phyloP scores from a whole-genome alignment of 2,797 vertebrate species.

The Coregonus sp. region DNA sequence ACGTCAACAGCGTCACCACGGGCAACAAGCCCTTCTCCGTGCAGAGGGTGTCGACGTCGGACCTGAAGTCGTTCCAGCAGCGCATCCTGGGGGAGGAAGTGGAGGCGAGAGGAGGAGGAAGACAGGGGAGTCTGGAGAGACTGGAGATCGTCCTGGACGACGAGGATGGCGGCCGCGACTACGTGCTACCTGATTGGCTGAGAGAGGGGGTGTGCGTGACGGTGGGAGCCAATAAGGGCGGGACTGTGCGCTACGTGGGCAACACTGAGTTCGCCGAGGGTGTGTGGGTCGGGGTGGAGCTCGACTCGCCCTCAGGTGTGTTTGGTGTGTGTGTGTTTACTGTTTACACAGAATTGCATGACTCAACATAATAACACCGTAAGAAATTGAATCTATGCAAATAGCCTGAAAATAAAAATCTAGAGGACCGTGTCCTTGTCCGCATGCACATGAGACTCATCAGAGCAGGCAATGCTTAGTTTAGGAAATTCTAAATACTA shows the following conservation, averaged over 20 bases:
- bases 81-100: slow-evolving; percentile 37
- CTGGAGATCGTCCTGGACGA: slow-evolving; percentile 81
- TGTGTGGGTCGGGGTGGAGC: slow-evolving; percentile 93
- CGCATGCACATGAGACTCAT: background rate
- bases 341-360: background rate
- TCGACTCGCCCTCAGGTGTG: slow-evolving; percentile 83
- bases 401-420: background rate
- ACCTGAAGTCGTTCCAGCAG: slow-evolving; percentile 50
- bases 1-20: slow-evolving; percentile 26
- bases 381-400: background rate
- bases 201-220: slow-evolving; percentile 85
- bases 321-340: background rate
- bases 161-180: slow-evolving; percentile 72
- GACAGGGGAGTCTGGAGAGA: slow-evolving; percentile 64
- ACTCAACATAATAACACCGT: background rate
- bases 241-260: slow-evolving; percentile 86
- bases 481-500: no score
- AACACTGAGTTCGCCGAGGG: slow-evolving; percentile 89
- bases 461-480: background rate
- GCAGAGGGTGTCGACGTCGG: slow-evolving; percentile 61
- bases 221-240: slow-evolving; percentile 84
- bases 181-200: slow-evolving; percentile 84
- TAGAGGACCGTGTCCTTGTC: no score
- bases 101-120: slow-evolving; percentile 20
- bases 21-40: slow-evolving; percentile 56